A percentile compares a stretch with the other conserved stretches of the same genome.
Evolutionary conservation across 2,888 invertebrate species (phyloP).

Genomic region (Tipula confusa): DNA sequence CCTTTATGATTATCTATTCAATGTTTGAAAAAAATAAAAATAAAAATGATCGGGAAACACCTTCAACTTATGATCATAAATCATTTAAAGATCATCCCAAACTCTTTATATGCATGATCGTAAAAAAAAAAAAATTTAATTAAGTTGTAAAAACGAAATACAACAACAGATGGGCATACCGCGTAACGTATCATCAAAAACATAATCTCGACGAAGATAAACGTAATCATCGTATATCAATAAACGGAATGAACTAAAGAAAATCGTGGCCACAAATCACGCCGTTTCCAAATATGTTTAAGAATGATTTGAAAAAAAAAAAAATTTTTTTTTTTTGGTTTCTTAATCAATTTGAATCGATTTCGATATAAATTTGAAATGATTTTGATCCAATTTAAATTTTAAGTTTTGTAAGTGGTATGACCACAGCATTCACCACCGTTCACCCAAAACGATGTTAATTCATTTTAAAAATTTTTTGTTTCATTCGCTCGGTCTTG

Average conservation of each 20-base stretch:
- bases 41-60: background rate
- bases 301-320: background rate
- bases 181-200: background rate
- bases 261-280: background rate
- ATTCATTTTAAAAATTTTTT: too few species aligned
- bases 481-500: background rate
- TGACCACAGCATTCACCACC: background rate
- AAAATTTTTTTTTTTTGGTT: background rate
- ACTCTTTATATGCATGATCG: background rate
- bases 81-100: constrained; percentile 20
- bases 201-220: background rate
- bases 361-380: background rate
- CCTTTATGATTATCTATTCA: background rate
- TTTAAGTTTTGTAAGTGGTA: background rate
- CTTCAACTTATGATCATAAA: background rate
- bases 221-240: background rate
- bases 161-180: background rate
- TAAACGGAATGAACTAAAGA: background rate
- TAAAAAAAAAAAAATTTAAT: constrained; percentile 14
- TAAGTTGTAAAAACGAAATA: background rate
- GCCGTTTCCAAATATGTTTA: background rate
- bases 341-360: background rate
- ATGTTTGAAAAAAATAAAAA: too few species aligned
- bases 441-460: background rate
- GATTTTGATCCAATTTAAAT: background rate